These are phyloP conservation scores for Lepilemur septentrionalis DNA, from an alignment of 2,797 vertebrate genomes.

Conservation along the genomic window DNA sequence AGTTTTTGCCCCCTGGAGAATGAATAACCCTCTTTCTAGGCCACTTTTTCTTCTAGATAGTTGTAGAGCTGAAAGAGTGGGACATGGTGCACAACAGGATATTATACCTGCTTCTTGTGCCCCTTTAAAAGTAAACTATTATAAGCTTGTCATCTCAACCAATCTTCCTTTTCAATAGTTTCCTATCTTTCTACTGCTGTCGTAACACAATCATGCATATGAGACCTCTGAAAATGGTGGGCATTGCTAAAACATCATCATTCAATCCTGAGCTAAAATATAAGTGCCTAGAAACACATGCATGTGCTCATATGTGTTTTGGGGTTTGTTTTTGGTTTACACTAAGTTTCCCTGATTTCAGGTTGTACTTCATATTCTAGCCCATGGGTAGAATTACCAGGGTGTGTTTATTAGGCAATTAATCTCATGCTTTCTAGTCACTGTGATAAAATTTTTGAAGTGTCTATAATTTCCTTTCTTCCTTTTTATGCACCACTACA, in stretches of 20 bases:
- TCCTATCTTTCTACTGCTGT: background rate
- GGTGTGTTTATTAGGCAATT: conserved; percentile 79
- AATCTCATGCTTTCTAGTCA: conserved; percentile 72
- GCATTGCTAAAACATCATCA: background rate
- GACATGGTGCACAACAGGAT: background rate
- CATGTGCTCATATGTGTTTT: background rate
- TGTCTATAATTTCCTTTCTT: conserved; percentile 72
- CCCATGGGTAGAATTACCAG: conserved; percentile 62
- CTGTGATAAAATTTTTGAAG: conserved; percentile 74
- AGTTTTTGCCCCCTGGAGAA: background rate
- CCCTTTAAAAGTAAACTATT: background rate
- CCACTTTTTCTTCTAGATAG: background rate
- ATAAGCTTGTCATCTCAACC: background rate
- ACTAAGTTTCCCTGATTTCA: background rate
- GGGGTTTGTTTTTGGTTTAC: background rate
- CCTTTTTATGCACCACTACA: conserved; percentile 75
- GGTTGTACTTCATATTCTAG: background rate
- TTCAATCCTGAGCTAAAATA: background rate
- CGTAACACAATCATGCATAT: background rate
- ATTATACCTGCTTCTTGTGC: background rate
- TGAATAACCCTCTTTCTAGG: background rate
- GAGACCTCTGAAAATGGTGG: background rate
- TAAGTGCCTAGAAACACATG: background rate
- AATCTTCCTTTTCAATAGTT: background rate
- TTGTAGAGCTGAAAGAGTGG: background rate